These are phyloP conservation scores for Sakesphorus luctuosus DNA, from an alignment of 2,113 vertebrate species.

Conservation along the genomic window DNA sequence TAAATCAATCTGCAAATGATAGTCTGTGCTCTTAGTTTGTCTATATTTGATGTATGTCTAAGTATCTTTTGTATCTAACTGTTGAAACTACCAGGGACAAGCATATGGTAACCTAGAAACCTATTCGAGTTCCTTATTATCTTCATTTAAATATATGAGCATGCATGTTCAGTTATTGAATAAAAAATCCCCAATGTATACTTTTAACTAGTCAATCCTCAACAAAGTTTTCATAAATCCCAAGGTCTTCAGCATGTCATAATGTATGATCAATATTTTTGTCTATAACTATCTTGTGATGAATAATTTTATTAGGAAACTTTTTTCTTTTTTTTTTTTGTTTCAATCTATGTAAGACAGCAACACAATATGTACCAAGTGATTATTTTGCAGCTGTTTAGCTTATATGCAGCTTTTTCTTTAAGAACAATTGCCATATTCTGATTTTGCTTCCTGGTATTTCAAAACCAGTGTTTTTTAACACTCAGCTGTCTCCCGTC, in stretches of 20 bases:
- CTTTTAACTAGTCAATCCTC: not conserved
- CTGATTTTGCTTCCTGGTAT: not conserved
- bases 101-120: not conserved
- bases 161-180: not conserved
- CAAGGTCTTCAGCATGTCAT: not conserved
- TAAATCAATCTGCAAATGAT: not conserved
- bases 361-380: not conserved
- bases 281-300: not conserved
- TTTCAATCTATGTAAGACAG: not conserved
- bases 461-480: not conserved
- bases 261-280: not conserved
- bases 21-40: not conserved
- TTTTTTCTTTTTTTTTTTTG: not conserved
- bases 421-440: not conserved
- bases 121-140: not conserved
- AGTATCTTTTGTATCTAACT: not conserved
- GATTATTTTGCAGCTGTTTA: not conserved
- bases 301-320: not conserved
- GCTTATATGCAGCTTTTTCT: not conserved
- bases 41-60: not conserved
- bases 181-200: not conserved
- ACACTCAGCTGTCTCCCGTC: not conserved
- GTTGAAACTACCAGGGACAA: not conserved
- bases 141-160: not conserved
- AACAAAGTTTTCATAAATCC: constrained; percentile 8